Evolutionary conservation across 2,888 invertebrate species (phyloP).

Genomic region (Cheilosia vernalis): DNA sequence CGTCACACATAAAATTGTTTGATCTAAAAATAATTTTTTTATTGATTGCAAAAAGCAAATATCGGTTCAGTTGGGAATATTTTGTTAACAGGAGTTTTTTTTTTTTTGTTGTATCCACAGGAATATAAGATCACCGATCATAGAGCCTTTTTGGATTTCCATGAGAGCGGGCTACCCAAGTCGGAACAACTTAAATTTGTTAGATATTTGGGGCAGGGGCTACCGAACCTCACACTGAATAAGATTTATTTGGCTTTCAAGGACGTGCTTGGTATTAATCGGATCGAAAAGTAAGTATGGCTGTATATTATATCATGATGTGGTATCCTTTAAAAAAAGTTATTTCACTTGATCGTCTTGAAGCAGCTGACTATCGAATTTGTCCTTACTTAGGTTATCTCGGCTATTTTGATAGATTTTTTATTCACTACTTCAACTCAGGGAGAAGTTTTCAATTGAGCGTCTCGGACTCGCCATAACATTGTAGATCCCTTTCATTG

Average conservation of each 20-base stretch:
- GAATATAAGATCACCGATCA: constrained; percentile 83
- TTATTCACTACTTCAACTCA: too few species aligned
- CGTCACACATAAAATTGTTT: constrained; percentile 3
- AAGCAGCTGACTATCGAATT: too few species aligned
- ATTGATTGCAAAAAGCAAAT: background rate
- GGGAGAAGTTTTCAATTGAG: too few species aligned
- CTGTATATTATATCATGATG: too few species aligned
- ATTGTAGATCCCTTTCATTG: too few species aligned
- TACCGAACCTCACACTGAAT: constrained; percentile 83
- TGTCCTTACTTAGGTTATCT: too few species aligned
- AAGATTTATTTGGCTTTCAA: constrained; percentile 83
- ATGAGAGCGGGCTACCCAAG: constrained; percentile 83
- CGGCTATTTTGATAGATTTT: too few species aligned
- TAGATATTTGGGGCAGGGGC: constrained; percentile 83
- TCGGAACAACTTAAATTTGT: constrained; percentile 83
- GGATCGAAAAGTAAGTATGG: constrained; percentile 81
- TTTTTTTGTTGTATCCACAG: constrained; percentile 76
- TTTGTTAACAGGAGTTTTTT: background rate
- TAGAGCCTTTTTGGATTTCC: constrained; percentile 83
- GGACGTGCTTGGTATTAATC: constrained; percentile 81
- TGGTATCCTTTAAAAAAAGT: too few species aligned
- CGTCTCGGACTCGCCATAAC: too few species aligned
- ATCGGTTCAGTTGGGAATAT: background rate
- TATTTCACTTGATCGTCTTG: too few species aligned
- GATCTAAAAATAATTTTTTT: background rate